Evolutionary conservation across 2,113 vertebrate species (phyloP).

Genomic region (Mesocricetus auratus): DNA sequence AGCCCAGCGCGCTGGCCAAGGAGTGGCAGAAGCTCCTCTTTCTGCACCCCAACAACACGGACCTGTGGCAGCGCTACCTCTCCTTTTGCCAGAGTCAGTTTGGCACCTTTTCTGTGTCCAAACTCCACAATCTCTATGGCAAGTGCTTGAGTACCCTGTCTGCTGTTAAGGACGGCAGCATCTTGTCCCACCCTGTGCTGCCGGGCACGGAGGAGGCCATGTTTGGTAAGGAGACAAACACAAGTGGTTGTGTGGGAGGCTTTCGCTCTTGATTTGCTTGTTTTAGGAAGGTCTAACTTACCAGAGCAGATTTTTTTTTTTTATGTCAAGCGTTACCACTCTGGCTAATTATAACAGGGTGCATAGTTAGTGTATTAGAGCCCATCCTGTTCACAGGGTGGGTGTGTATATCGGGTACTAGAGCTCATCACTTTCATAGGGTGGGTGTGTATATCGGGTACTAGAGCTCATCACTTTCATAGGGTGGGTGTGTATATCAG

Average conservation of each 20-base stretch:
- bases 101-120: conserved; percentile 94
- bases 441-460: neutral
- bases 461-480: neutral
- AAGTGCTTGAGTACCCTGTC: conserved; percentile 96
- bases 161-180: conserved; percentile 93
- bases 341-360: conserved; percentile 45
- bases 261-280: neutral
- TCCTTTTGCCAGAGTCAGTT: conserved; percentile 96
- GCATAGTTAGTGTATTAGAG: neutral
- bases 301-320: conserved; percentile 53
- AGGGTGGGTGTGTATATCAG: neutral
- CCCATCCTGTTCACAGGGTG: neutral
- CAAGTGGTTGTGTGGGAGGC: neutral
- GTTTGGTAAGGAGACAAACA: conserved; percentile 89
- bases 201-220: conserved; percentile 94
- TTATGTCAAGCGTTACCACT: conserved; percentile 42
- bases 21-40: conserved; percentile 99
- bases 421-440: neutral
- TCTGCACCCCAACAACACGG: conserved; percentile 94
- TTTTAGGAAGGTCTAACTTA: conserved; percentile 49
- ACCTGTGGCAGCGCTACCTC: conserved; percentile 95
- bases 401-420: neutral
- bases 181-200: conserved; percentile 93
- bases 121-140: conserved; percentile 92
- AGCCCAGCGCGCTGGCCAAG: conserved; percentile 90